Percentiles rank a stretch among this genome's conserved stretches.
Evolutionary conservation across 2,113 vertebrate genomes (phyloP).

Genomic region (Grammomys surdaster): DNA sequence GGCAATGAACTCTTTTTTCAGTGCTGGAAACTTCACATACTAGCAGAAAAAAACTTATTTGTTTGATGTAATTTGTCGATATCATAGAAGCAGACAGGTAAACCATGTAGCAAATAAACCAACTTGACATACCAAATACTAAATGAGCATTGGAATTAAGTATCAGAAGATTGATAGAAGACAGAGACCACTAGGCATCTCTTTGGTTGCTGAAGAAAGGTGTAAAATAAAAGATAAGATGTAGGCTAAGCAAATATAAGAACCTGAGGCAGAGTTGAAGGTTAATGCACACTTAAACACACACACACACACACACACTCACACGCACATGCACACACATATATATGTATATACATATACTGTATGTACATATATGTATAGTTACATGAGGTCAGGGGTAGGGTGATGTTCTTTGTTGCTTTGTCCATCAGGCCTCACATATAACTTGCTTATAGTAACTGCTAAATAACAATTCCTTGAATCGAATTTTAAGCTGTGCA

Average conservation of each 20-base stretch:
- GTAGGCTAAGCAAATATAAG: neutral
- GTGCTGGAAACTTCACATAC: neutral
- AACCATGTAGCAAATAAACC: neutral
- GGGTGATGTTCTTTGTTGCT: neutral
- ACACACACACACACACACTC: too few species aligned
- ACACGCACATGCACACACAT: too few species aligned
- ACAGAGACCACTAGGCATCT: neutral
- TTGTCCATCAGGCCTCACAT: neutral
- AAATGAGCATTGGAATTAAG: neutral
- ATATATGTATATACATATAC: too few species aligned
- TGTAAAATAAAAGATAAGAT: neutral
- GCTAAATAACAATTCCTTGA: constrained; percentile 54
- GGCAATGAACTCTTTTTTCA: constrained; percentile 1
- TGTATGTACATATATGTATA: neutral
- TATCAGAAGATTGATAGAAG: neutral
- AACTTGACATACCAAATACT: neutral
- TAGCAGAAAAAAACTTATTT: neutral
- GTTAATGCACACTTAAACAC: neutral
- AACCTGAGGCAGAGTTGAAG: neutral
- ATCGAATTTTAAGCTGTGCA: constrained; percentile 75
- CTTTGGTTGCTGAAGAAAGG: neutral
- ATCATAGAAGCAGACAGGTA: neutral
- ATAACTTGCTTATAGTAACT: constrained; percentile 1
- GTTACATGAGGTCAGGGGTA: neutral
- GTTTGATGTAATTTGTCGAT: neutral